Percentiles rank a stretch among this genome's conserved stretches.
Conservation (phyloP, 2,888 invertebrate genomes). For the Zygogramma bicolorata region DNA sequence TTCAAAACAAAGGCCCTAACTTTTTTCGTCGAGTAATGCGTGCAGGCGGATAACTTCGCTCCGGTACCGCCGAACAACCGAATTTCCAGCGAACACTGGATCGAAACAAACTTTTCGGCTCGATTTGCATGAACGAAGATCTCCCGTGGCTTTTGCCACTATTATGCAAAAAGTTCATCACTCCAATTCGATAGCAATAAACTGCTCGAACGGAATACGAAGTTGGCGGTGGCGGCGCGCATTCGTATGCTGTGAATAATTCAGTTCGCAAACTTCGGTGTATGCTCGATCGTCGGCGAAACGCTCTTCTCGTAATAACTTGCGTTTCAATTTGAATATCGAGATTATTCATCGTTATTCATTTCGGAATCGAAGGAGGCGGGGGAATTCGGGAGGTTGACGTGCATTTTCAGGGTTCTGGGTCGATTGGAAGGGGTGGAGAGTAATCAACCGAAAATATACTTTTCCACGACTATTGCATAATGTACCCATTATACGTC, state of each 20-base stretch:
- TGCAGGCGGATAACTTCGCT: too few species aligned
- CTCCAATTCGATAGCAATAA: slow-evolving; percentile 37
- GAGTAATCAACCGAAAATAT: not conserved
- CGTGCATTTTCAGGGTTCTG: not conserved
- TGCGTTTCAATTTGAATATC: slow-evolving; percentile 7
- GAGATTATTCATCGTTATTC: not conserved
- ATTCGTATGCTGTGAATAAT: slow-evolving; percentile 7
- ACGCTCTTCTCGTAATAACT: slow-evolving; percentile 4
- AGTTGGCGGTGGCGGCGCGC: not conserved
- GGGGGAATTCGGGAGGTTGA: not conserved
- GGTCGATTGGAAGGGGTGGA: too few species aligned
- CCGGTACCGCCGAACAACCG: too few species aligned
- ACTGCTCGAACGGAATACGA: slow-evolving; percentile 18
- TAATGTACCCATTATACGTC: too few species aligned
- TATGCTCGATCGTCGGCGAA: slow-evolving; percentile 9
- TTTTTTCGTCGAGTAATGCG: too few species aligned
- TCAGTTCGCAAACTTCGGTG: slow-evolving; percentile 5
- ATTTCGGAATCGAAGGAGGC: not conserved
- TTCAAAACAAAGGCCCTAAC: too few species aligned
- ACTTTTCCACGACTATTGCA: too few species aligned
- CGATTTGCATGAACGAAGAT: slow-evolving; percentile 4
- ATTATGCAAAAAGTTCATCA: slow-evolving; percentile 35
- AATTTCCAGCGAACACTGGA: too few species aligned
- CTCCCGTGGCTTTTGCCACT: not conserved
- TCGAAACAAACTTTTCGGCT: not conserved